phyloP scores from a whole-genome alignment of 2,888 invertebrate species.

The Zele albiditarsus region DNA sequence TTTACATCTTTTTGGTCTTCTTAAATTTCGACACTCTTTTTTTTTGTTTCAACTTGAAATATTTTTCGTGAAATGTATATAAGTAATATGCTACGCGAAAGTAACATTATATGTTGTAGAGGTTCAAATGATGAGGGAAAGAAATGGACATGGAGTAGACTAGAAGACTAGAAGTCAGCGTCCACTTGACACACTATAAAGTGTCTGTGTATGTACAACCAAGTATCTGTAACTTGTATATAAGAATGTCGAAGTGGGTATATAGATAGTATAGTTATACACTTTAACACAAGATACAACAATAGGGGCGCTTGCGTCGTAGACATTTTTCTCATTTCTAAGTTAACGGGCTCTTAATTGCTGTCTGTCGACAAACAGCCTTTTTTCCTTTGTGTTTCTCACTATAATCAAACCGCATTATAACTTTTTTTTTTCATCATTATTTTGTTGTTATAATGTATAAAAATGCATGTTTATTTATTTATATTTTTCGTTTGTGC shows the following conservation, averaged over 20 bases:
- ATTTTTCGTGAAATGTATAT: too few species aligned
- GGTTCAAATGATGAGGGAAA: background rate
- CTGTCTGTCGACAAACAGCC: slow-evolving; percentile 30
- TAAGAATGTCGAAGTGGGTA: background rate
- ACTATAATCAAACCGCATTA: background rate
- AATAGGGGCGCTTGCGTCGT: slow-evolving; percentile 22
- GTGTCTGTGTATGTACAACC: background rate
- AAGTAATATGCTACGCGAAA: background rate
- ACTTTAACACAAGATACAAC: slow-evolving; percentile 9
- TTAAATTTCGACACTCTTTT: too few species aligned
- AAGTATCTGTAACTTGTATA: slow-evolving; percentile 4
- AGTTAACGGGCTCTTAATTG: slow-evolving; percentile 41
- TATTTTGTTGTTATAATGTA: background rate
- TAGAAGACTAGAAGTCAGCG: slow-evolving; percentile 3
- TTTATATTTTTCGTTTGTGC: background rate
- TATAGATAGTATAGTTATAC: background rate
- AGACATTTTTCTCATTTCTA: slow-evolving; percentile 36
- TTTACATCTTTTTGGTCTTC: too few species aligned
- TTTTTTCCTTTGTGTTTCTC: background rate
- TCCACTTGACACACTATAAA: slow-evolving; percentile 24
- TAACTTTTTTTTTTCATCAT: background rate
- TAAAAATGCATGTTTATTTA: background rate
- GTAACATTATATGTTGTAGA: background rate
- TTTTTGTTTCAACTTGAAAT: too few species aligned
- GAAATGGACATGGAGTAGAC: background rate